Evolutionary conservation across 2,113 vertebrate species (phyloP).

Genomic region (Lagenorhynchus albirostris): DNA sequence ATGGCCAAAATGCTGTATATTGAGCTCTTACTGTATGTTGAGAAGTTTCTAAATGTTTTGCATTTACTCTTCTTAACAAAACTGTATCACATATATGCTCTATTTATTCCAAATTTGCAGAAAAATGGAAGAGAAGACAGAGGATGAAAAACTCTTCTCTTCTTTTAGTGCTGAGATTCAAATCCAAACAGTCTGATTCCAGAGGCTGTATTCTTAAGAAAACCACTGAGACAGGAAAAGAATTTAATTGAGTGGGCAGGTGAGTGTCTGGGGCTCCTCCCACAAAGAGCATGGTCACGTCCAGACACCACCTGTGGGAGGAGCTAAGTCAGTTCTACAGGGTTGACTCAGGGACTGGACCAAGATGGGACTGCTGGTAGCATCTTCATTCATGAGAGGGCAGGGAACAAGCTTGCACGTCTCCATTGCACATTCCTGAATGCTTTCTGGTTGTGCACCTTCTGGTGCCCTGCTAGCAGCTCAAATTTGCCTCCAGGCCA

Average conservation of each 20-base stretch:
- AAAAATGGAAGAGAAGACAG: not conserved
- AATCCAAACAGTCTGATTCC: not conserved
- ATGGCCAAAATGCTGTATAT: not conserved
- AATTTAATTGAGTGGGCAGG: not conserved
- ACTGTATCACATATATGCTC: not conserved
- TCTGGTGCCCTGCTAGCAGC: not conserved
- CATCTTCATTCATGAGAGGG: not conserved
- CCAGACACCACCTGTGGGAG: not conserved
- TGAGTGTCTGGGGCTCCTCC: not conserved
- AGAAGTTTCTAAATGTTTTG: not conserved
- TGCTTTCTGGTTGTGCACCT: not conserved
- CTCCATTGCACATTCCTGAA: not conserved
- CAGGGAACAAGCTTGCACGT: not conserved
- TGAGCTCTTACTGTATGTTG: not conserved
- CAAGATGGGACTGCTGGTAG: not conserved
- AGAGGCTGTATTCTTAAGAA: not conserved
- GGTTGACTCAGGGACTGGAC: not conserved
- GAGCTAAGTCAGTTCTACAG: not conserved
- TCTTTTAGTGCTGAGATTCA: not conserved
- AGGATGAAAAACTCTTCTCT: not conserved
- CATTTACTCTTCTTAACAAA: not conserved
- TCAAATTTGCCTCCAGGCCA: not conserved
- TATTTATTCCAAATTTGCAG: not conserved
- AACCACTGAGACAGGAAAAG: not conserved
- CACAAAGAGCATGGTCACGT: not conserved